A percentile compares a stretch with the other conserved stretches of the same genome.
Conservation (phyloP, 2,113 vertebrate species). For the Anguilla rostrata region DNA sequence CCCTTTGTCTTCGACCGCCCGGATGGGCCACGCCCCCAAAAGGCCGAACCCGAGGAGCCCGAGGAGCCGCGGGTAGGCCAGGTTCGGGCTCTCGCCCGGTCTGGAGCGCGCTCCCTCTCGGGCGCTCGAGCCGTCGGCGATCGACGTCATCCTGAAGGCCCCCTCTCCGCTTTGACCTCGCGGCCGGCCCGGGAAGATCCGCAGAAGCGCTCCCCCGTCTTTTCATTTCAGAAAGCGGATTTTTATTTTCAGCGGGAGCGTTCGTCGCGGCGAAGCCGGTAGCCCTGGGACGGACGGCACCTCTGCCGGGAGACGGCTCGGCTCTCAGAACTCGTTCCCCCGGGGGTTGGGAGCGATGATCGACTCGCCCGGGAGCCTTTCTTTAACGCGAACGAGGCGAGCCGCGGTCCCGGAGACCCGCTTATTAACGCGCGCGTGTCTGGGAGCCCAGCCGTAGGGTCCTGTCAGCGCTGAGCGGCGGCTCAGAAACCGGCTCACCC, state of each 20-base stretch:
- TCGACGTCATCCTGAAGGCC: neutral
- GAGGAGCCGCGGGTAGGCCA: neutral
- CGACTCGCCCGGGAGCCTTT: neutral
- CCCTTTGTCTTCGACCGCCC: neutral
- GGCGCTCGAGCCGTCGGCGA: neutral
- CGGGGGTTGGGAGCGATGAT: neutral
- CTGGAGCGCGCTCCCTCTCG: neutral
- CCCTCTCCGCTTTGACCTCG: neutral
- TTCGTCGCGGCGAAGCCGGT: neutral
- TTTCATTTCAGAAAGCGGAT: neutral
- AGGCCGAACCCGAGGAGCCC: neutral
- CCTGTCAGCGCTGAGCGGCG: neutral
- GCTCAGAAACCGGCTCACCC: neutral
- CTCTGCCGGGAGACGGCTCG: neutral
- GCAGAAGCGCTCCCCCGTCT: neutral
- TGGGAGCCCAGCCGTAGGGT: neutral
- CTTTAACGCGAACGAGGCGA: neutral
- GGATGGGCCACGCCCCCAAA: neutral
- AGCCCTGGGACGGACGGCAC: neutral
- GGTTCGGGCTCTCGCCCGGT: neutral
- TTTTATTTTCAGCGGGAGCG: neutral
- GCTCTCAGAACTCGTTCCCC: neutral
- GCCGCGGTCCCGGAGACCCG: neutral
- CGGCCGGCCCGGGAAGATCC: neutral
- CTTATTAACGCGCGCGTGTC: neutral